Conservation (phyloP, 2,888 invertebrate species). For the Scelioninae gen. 2 region DNA sequence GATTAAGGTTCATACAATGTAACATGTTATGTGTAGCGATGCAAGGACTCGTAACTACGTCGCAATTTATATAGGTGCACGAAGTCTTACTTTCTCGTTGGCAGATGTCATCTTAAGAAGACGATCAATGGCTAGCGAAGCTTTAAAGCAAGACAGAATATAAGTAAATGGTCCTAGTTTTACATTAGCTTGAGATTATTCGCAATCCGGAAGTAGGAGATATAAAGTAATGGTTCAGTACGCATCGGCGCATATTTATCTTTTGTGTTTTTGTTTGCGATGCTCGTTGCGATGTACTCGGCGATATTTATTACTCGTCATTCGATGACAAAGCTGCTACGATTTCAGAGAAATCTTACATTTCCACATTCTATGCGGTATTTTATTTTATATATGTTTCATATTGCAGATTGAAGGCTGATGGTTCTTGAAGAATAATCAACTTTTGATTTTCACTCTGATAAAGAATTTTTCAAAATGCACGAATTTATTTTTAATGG, state of each 20-base stretch:
- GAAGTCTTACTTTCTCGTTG: slow-evolving; percentile 61
- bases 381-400: no score
- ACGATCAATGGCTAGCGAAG: slow-evolving; percentile 45
- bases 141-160: slow-evolving; percentile 35
- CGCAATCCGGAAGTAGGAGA: slow-evolving; percentile 48
- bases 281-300: background rate
- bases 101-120: slow-evolving; percentile 59
- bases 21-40: slow-evolving; percentile 15
- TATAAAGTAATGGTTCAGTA: slow-evolving; percentile 25
- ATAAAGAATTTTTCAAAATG: no score
- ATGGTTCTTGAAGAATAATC: no score
- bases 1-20: slow-evolving; percentile 21
- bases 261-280: slow-evolving; percentile 23
- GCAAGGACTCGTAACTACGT: slow-evolving; percentile 38
- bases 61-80: slow-evolving; percentile 69
- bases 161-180: slow-evolving; percentile 46
- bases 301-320: slow-evolving; percentile 28
- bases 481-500: no score
- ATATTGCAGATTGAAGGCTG: no score
- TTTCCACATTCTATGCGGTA: no score
- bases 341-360: background rate
- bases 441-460: no score
- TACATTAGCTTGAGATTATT: slow-evolving; percentile 42
- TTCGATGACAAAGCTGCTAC: slow-evolving; percentile 26
- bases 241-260: slow-evolving; percentile 22